phyloP scores from a whole-genome alignment of 2,113 vertebrate genomes.

The Connochaetes taurinus region DNA sequence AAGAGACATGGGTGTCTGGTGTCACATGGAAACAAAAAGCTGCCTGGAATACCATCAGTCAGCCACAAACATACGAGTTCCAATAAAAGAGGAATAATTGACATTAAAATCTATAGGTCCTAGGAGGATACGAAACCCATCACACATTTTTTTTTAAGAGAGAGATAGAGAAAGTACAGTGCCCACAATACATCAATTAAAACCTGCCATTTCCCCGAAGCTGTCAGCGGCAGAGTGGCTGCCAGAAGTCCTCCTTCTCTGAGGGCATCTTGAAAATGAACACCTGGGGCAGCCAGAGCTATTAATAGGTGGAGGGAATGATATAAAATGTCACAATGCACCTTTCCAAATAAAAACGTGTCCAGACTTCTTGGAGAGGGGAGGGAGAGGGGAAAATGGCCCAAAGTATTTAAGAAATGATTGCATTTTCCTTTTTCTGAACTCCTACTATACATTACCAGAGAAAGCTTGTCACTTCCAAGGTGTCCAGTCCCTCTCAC shows the following conservation, averaged over 20 bases:
- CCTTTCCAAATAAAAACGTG: slow-evolving; percentile 70
- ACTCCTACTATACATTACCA: slow-evolving; percentile 37
- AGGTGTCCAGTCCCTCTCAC: slow-evolving; percentile 15
- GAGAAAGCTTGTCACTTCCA: slow-evolving; percentile 58
- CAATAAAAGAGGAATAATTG: slow-evolving; percentile 17
- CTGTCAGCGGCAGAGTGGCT: slow-evolving; percentile 50
- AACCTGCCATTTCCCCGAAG: slow-evolving; percentile 41
- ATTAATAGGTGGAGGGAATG: slow-evolving; percentile 70
- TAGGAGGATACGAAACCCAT: slow-evolving; percentile 9
- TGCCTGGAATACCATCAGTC: background rate
- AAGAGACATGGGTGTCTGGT: rapidly evolving
- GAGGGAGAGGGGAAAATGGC: slow-evolving; percentile 46
- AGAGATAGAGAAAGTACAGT: background rate
- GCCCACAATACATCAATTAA: slow-evolving; percentile 55
- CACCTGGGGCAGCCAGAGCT: slow-evolving; percentile 50
- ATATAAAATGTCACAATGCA: slow-evolving; percentile 69
- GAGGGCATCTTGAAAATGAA: slow-evolving; percentile 60
- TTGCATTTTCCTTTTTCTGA: slow-evolving; percentile 55
- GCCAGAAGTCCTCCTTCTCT: slow-evolving; percentile 58
- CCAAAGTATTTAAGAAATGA: slow-evolving; percentile 60
- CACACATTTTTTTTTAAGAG: slow-evolving; percentile 14
- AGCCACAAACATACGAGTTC: background rate
- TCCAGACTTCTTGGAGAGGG: slow-evolving; percentile 48
- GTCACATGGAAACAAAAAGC: background rate
- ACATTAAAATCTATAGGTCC: slow-evolving; percentile 33